Evolutionary conservation across 92 coral and sea anemone species (phyloP), one percentile per base, ranked within the genome.

Genomic region (Nematostella vectensis): DNA sequence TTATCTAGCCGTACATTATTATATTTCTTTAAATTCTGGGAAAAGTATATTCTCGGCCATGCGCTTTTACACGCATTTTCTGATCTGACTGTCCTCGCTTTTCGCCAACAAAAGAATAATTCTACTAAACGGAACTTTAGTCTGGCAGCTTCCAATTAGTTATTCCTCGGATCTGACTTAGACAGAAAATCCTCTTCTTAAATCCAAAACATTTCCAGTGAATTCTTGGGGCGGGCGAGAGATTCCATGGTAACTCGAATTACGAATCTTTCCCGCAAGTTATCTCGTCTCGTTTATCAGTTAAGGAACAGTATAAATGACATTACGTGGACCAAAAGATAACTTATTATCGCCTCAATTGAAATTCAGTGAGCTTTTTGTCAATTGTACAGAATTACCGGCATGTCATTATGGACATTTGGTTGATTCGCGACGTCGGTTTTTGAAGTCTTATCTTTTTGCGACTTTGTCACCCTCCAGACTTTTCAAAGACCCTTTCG

Each of bases 341-440:
- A 45, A 19, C 51, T 45, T 19, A 19, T 45, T 45, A 45, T 45
- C 51, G 18, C 9, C 18, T 11, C 51, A 45, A 45, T 45, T 45
- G 23, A 11, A 17, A 4, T 45, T 45, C 51, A 45, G 18, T 45
- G 23, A 9, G 51, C 21, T 45, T 45, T 45, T 45, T 22, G 23
- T 45, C 17, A 45, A 45, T 45, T 4, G 51, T 11, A 22, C 9
- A 4, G 18, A 45, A 45, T 45, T 45, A 19, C 51, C 23, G 23
- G 51, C 15, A 6, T 15, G 40, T 33, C 40, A 15, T 33, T 6
- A 33, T 15, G 40, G 40, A 33, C 40, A 33, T 33, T 33, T 15
- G 15, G 6, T 6, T 33, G 40, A 33, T 33, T 33, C 6, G 40
- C 40, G n/a, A n/a, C n/a, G n/a, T n/a, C n/a, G n/a, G n/a, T n/a